These are phyloP conservation scores for Leuciscus waleckii DNA, from an alignment of 2,797 vertebrate genomes.

Conservation along the genomic window DNA sequence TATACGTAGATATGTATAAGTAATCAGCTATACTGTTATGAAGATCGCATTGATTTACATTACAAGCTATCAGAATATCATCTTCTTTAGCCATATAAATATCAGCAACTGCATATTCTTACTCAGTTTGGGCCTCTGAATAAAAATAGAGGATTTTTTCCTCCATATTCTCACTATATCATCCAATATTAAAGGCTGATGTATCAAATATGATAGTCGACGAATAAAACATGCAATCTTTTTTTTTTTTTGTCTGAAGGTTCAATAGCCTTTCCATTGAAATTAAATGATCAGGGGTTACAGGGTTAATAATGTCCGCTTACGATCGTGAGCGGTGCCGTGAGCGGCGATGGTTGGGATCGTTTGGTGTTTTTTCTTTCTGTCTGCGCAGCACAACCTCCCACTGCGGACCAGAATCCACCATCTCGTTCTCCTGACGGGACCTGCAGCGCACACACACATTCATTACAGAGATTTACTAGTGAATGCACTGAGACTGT, in stretches of 20 bases:
- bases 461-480: background rate
- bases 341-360: slow-evolving; percentile 83
- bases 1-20: background rate
- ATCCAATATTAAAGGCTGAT: background rate
- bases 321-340: slow-evolving; percentile 90
- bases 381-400: slow-evolving; percentile 77
- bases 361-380: slow-evolving; percentile 81
- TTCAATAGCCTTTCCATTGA: background rate
- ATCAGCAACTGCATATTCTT: background rate
- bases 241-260: background rate
- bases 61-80: background rate
- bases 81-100: background rate
- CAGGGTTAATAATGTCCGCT: slow-evolving; percentile 39
- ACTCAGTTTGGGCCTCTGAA: background rate
- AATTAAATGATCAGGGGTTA: background rate
- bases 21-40: background rate
- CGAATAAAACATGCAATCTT: background rate
- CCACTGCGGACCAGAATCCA: slow-evolving; percentile 72
- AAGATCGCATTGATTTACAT: background rate
- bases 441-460: slow-evolving; percentile 41
- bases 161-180: background rate
- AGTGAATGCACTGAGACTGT: background rate
- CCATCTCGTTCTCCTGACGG: slow-evolving; percentile 63
- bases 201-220: background rate
- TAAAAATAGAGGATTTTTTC: background rate